Conservation (phyloP, 2,113 vertebrate genomes). For the Nerophis lumbriciformis region DNA sequence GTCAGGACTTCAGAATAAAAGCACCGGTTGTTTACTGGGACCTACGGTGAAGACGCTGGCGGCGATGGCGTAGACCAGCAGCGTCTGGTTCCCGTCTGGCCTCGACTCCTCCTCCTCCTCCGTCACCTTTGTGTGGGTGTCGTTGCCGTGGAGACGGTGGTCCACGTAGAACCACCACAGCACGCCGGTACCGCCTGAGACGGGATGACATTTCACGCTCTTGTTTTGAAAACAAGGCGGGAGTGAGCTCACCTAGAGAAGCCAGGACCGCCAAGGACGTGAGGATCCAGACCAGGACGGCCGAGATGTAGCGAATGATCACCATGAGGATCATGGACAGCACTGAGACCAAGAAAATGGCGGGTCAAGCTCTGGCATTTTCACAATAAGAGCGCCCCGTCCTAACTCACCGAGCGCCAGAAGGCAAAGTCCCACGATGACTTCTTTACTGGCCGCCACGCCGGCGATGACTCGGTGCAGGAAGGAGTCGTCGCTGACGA, state of each 20-base stretch:
- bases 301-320: constrained; percentile 96
- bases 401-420: constrained; percentile 90
- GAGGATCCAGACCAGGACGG: constrained; percentile 94
- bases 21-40: constrained; percentile 1
- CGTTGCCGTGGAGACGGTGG: constrained; percentile 74
- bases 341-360: constrained; percentile 64
- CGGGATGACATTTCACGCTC: neutral
- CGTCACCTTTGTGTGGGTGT: constrained; percentile 72
- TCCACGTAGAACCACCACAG: constrained; percentile 97
- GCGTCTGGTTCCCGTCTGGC: constrained; percentile 81
- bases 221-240: neutral
- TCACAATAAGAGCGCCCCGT: neutral
- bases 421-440: constrained; percentile 97
- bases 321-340: constrained; percentile 97
- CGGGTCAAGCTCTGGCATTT: neutral
- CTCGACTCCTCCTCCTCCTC: constrained; percentile 75
- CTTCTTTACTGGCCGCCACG: constrained; percentile 95
- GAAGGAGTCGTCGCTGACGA: constrained; percentile 93
- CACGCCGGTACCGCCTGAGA: constrained; percentile 85
- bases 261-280: constrained; percentile 87
- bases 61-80: constrained; percentile 88
- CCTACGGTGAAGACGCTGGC: constrained; percentile 91
- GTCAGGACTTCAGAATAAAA: neutral
- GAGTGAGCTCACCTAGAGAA: constrained; percentile 84
- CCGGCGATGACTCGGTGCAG: constrained; percentile 94